Conservation (phyloP, 2,888 invertebrate species). For the Aspidiotus destructor region DNA sequence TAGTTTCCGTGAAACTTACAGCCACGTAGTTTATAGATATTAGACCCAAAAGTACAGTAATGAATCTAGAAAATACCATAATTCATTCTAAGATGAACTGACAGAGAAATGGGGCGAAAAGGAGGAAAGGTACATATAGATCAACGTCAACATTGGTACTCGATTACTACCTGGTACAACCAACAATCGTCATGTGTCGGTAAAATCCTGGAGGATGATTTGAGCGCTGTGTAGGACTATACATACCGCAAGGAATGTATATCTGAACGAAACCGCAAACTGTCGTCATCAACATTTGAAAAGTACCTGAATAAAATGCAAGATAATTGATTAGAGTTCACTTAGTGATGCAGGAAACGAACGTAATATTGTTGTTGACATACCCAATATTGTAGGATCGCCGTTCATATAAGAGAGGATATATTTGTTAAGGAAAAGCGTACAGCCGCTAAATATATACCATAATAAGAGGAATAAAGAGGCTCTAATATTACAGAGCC, state of each 20-base stretch:
- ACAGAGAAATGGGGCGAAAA: no score
- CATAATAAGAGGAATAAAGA: slow-evolving; percentile 55
- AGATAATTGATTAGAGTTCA: slow-evolving; percentile 18
- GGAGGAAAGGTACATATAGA: no score
- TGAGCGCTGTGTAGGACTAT: slow-evolving; percentile 50
- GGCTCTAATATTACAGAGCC: slow-evolving; percentile 52
- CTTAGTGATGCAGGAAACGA: neutral
- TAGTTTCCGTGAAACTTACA: slow-evolving; percentile 70
- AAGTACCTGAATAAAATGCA: slow-evolving; percentile 50
- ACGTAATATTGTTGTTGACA: neutral
- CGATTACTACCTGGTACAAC: slow-evolving; percentile 52
- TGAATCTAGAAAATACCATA: slow-evolving; percentile 47
- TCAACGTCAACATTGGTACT: neutral
- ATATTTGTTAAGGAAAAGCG: slow-evolving; percentile 67
- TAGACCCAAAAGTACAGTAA: slow-evolving; percentile 62
- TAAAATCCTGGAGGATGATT: slow-evolving; percentile 59
- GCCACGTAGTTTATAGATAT: slow-evolving; percentile 67
- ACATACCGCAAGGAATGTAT: slow-evolving; percentile 64
- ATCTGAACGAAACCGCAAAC: slow-evolving; percentile 64
- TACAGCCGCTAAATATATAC: slow-evolving; percentile 69
- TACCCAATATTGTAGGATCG: slow-evolving; percentile 63
- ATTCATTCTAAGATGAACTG: no score
- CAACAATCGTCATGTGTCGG: slow-evolving; percentile 62
- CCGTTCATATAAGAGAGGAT: slow-evolving; percentile 61
- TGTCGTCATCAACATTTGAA: slow-evolving; percentile 66